Base-by-base conservation (phyloP, 2,888 invertebrate genomes). In the Andrena dorsata region DNA sequence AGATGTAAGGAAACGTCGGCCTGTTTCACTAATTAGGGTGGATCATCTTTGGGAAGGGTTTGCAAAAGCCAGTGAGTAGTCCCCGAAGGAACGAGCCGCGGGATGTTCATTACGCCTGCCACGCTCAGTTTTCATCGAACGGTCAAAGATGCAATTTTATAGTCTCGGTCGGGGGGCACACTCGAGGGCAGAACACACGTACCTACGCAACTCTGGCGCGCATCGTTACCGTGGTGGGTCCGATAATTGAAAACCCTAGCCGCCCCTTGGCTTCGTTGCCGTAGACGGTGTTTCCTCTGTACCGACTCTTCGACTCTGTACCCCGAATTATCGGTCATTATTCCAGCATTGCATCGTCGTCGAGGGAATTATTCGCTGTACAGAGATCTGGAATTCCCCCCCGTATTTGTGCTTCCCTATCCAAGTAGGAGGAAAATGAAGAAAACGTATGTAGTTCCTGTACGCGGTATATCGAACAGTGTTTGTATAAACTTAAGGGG, bases 181-280 rank as follows among this genome's bases (percentile, higher is more conserved):
- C 69, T 69, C 51, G 23, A 68, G 41, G 66, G 35, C 10, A 47
- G 51, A 58, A 53, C 65, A 49, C 65, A 66, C 70, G 78, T 79
- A 26, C 8, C n/a, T 53, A 83, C 69, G 74, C 63, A 51, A 71
- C 41, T 78, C 56, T 26, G 28, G 26, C 69, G 64, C 41, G 47
- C 58, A 28, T 77, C 68, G 73, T 76, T 81, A 76, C 72, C 80
- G 76, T 61, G 58, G 49, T 71, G 66, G 77, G 81, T 71, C 68
- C 79, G 82, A 80, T 85, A 85, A 85, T 85, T 85, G 85, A 85
- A 85, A 85, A 85, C 76, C 75, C 65, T 77, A 73, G 74, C 71
- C 82, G 70, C 69, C 61, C 66, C 68, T 79, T 51, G 32, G 32
- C 69, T 51, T 47, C 70, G 28, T 56, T 68, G 66, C 68, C 63